Evolutionary conservation across 1,140 invertebrate species (phyloP).

Genomic region (Antheraea pernyi): DNA sequence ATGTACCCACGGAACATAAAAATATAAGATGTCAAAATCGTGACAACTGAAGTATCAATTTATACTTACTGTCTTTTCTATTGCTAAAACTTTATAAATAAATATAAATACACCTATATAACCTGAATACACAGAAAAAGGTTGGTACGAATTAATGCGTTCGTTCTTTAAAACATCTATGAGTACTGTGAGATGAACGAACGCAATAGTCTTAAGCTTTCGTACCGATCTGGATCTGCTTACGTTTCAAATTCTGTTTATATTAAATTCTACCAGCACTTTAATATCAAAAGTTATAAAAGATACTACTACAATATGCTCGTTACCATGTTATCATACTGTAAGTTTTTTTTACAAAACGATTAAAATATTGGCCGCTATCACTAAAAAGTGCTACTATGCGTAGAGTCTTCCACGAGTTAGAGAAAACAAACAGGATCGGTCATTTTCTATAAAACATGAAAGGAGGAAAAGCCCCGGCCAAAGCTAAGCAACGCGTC

Average conservation of each 20-base stretch:
- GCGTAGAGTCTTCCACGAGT: slow-evolving; percentile 44
- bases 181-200: slow-evolving; percentile 31
- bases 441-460: slow-evolving; percentile 70
- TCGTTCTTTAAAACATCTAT: slow-evolving; percentile 35
- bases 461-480: slow-evolving; percentile 58
- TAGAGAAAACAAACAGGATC: slow-evolving; percentile 74
- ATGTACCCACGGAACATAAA: neutral
- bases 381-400: slow-evolving; percentile 67
- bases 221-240: slow-evolving; percentile 69
- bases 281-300: slow-evolving; percentile 77
- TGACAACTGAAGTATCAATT: slow-evolving; percentile 23
- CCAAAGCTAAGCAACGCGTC: slow-evolving; percentile 59
- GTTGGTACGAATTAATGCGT: slow-evolving; percentile 73
- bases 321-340: slow-evolving; percentile 55
- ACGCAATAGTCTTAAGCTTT: slow-evolving; percentile 61
- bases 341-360: slow-evolving; percentile 68
- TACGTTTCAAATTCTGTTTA: slow-evolving; percentile 24
- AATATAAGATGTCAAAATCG: slow-evolving; percentile 19
- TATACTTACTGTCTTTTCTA: slow-evolving; percentile 45
- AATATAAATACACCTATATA: slow-evolving; percentile 74
- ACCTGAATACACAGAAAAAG: slow-evolving; percentile 64
- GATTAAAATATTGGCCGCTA: slow-evolving; percentile 54
- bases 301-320: slow-evolving; percentile 62
- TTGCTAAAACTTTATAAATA: slow-evolving; percentile 73
- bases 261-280: slow-evolving; percentile 68